Evolutionary conservation across 2,888 invertebrate species (phyloP).

Genomic region (Julus scandinavius): DNA sequence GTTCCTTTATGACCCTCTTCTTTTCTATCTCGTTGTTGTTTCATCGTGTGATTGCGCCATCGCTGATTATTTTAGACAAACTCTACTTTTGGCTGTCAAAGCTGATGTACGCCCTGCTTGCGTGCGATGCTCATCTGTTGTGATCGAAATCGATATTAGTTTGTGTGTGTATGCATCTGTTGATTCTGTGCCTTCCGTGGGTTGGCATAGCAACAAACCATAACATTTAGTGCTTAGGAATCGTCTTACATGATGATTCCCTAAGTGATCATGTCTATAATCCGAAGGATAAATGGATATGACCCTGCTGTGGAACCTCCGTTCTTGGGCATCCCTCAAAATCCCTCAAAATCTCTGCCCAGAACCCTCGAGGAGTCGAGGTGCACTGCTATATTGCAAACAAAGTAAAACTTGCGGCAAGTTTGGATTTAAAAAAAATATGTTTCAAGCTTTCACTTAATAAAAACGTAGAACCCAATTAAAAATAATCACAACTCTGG

Average conservation of each 20-base stretch:
- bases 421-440: no score
- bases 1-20: neutral
- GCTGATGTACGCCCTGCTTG: neutral
- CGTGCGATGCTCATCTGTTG: constrained; percentile 26
- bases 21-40: constrained; percentile 20
- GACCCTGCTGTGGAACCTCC: neutral
- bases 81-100: constrained; percentile 22
- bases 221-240: constrained; percentile 33
- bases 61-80: constrained; percentile 27
- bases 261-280: constrained; percentile 27
- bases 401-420: no score
- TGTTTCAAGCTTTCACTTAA: no score
- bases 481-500: no score
- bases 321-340: neutral
- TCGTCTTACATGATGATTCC: constrained; percentile 33
- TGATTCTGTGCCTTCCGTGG: neutral
- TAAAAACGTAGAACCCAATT: no score
- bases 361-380: no score
- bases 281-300: constrained; percentile 20
- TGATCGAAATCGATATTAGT: constrained; percentile 21
- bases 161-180: constrained; percentile 9
- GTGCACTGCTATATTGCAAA: no score
- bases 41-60: neutral
- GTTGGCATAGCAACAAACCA: constrained; percentile 27
- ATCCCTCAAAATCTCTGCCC: no score